Evolutionary conservation across 2,888 invertebrate species (phyloP).

Genomic region (Digitonthophagus gazella): DNA sequence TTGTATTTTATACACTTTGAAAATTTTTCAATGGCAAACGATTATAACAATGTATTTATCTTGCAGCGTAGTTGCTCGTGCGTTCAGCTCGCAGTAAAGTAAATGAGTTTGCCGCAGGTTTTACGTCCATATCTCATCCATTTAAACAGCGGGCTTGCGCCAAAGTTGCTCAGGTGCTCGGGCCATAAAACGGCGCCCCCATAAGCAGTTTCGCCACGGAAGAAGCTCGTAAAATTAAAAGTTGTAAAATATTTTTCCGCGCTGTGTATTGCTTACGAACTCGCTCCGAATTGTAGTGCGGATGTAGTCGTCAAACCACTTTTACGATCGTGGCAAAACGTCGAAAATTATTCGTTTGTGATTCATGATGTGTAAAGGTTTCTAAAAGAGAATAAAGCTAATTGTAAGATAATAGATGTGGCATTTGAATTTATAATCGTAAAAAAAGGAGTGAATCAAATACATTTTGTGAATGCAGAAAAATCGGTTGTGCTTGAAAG

Average conservation of each 20-base stretch:
- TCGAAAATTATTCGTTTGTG: no score
- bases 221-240: slow-evolving; percentile 25
- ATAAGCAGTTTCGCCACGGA: slow-evolving; percentile 2
- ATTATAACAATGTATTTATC: no score
- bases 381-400: no score
- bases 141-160: not conserved
- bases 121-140: not conserved
- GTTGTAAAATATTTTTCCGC: slow-evolving; percentile 25
- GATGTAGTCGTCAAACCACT: not conserved
- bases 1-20: no score
- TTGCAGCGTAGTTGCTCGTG: no score
- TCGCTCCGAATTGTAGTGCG: slow-evolving; percentile 5
- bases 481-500: not conserved
- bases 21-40: no score
- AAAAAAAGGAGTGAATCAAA: no score
- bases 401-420: no score
- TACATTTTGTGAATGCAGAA: not conserved
- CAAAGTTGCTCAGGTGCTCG: slow-evolving; percentile 1
- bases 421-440: no score
- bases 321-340: no score
- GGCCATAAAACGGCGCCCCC: slow-evolving; percentile 4
- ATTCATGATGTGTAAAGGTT: no score
- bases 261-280: slow-evolving; percentile 16
- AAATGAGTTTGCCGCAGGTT: not conserved
- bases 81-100: not conserved